Evolutionary conservation across 2,888 invertebrate species (phyloP).

Genomic region (Dasypolia templi): DNA sequence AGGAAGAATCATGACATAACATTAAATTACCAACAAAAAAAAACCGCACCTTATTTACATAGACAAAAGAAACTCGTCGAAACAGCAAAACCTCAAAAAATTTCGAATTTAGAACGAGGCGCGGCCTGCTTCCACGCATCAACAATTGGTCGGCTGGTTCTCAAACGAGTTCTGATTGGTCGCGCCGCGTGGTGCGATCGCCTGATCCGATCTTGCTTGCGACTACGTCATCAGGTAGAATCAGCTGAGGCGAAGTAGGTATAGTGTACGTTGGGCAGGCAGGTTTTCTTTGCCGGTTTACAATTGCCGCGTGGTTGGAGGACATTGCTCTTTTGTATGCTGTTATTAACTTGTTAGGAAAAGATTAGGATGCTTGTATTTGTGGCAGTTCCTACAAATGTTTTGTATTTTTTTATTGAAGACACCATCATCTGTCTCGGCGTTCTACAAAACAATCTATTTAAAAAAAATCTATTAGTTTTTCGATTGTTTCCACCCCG

Average conservation of each 20-base stretch:
- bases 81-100: constrained; percentile 1
- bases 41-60: neutral
- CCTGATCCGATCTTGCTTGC: constrained; percentile 49
- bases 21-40: neutral
- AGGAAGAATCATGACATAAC: neutral
- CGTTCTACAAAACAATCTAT: no score
- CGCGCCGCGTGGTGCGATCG: constrained; percentile 56
- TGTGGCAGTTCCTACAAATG: neutral
- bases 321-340: constrained; percentile 27
- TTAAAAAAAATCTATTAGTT: no score
- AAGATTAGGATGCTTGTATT: neutral
- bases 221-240: constrained; percentile 43
- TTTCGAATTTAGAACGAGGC: constrained; percentile 51
- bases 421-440: no score
- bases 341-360: neutral
- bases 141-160: constrained; percentile 47
- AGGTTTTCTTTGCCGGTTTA: constrained; percentile 15
- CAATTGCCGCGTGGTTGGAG: neutral
- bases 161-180: constrained; percentile 55
- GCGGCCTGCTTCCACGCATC: constrained; percentile 9
- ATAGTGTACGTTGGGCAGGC: neutral
- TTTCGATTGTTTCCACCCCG: no score
- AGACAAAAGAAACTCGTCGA: neutral
- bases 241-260: constrained; percentile 58
- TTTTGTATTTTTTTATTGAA: neutral